Conservation (phyloP, 2,888 invertebrate genomes). For the Steinernema carpocapsae region DNA sequence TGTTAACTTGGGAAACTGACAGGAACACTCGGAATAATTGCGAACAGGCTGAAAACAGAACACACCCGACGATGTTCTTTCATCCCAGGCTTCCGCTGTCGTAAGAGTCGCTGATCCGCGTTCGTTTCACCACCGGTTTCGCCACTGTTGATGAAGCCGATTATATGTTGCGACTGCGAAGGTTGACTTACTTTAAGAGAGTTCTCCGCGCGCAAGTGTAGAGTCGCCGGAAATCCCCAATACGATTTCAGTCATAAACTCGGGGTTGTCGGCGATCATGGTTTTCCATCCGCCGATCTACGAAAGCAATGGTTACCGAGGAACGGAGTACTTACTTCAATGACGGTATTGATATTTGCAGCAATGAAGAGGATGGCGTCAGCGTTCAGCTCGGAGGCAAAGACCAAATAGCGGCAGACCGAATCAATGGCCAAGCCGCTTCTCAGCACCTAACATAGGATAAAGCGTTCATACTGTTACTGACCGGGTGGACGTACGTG, state of each 20-base stretch:
- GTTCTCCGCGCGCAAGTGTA: background rate
- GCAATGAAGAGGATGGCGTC: constrained; percentile 63
- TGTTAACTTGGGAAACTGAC: too few species aligned
- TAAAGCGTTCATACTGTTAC: constrained; percentile 23
- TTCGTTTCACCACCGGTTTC: constrained; percentile 9
- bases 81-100: background rate
- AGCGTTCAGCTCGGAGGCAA: constrained; percentile 59
- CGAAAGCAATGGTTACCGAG: constrained; percentile 26
- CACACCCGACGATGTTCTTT: background rate
- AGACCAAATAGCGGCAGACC: constrained; percentile 61
- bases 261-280: constrained; percentile 54
- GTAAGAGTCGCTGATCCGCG: constrained; percentile 1
- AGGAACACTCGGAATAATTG: too few species aligned
- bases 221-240: constrained; percentile 39
- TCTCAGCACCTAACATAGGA: constrained; percentile 54
- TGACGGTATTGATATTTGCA: background rate
- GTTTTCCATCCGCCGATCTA: constrained; percentile 64
- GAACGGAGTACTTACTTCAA: constrained; percentile 21
- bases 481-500: constrained; percentile 47
- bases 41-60: too few species aligned
- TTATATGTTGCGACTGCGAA: background rate
- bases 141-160: background rate
- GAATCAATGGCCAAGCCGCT: constrained; percentile 55
- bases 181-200: background rate
- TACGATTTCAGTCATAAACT: constrained; percentile 60